These are phyloP conservation scores for Nebria ingens DNA, from an alignment of 1,140 invertebrate genomes.

Conservation along the genomic window DNA sequence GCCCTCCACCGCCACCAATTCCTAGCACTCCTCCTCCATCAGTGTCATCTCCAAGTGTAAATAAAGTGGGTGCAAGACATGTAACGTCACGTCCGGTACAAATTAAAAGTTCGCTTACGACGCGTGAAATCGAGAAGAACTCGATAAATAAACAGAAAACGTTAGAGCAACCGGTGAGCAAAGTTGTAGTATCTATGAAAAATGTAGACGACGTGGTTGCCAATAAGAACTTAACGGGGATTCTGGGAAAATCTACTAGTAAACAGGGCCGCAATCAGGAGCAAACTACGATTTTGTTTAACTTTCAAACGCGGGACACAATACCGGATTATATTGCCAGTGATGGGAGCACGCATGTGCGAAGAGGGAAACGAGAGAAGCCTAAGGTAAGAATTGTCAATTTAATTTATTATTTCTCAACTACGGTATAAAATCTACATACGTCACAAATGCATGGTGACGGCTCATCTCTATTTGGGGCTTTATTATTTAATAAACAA, in stretches of 20 bases:
- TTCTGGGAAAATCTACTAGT: constrained; percentile 20
- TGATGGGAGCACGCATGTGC: constrained; percentile 57
- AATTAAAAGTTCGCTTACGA: constrained; percentile 35
- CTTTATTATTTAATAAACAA: constrained; percentile 1
- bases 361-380: constrained; percentile 51
- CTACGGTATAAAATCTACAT: too few relatives aligned
- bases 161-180: constrained; percentile 41
- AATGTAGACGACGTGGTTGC: constrained; percentile 34
- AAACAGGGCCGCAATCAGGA: constrained; percentile 27
- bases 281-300: constrained; percentile 69
- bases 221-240: constrained; percentile 28
- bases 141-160: constrained; percentile 56
- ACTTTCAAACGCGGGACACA: constrained; percentile 71
- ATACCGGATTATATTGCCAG: constrained; percentile 86
- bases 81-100: constrained; percentile 16
- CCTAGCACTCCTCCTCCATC: neutral
- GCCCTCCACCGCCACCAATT: neutral
- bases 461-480: constrained; percentile 13
- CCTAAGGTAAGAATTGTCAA: constrained; percentile 53
- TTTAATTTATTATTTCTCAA: too few relatives aligned
- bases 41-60: neutral
- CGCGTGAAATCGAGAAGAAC: constrained; percentile 59
- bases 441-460: too few relatives aligned
- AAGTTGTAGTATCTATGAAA: constrained; percentile 38
- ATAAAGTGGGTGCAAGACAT: neutral